Evolutionary conservation across 2,797 vertebrate genomes (phyloP).

Genomic region (Leuciscus waleckii): DNA sequence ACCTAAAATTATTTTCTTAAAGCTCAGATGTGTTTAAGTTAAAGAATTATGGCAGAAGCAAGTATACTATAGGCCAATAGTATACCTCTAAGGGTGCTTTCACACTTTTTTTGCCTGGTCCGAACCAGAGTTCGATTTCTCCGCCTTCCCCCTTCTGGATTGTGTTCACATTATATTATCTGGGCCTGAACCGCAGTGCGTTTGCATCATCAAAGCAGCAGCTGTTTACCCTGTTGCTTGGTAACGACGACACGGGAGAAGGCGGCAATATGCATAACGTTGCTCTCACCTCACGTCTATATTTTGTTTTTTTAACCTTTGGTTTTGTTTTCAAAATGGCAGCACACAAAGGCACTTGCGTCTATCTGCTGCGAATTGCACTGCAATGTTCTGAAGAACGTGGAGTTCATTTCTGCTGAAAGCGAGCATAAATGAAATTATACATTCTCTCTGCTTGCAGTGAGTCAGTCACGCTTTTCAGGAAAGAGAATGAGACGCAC

Average conservation of each 20-base stretch:
- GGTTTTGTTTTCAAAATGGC: background rate
- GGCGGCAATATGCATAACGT: no score
- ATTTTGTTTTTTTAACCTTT: background rate
- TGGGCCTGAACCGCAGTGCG: background rate
- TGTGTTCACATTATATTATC: background rate
- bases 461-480: background rate
- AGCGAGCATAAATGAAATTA: background rate
- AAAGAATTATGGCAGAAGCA: background rate
- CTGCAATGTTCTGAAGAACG: background rate
- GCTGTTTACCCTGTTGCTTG: no score
- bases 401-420: background rate
- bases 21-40: background rate
- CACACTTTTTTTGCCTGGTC: background rate
- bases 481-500: background rate
- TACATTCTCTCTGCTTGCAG: background rate
- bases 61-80: no score
- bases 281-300: no score
- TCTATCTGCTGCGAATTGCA: background rate
- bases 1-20: background rate
- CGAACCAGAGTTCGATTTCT: background rate
- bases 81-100: background rate
- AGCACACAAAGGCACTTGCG: background rate
- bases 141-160: background rate
- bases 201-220: background rate
- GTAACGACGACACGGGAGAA: no score